phyloP scores from a whole-genome alignment of 1,140 invertebrate species.

The Babylonia areolata region DNA sequence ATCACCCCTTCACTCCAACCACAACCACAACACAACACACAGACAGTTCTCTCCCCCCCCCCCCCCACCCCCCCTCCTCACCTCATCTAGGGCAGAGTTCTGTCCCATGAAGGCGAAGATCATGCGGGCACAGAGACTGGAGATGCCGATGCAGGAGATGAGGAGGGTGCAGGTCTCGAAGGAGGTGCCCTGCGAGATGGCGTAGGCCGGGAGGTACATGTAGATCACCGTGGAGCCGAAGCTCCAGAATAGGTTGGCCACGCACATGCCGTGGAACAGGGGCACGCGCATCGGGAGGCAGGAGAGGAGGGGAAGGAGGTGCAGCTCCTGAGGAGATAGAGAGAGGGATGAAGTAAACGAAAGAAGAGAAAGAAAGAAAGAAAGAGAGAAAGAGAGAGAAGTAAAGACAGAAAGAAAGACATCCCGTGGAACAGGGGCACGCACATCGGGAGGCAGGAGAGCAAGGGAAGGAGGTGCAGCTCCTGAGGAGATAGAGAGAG shows the following conservation, averaged over 20 bases:
- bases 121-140: conserved; percentile 63
- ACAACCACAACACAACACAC: no score
- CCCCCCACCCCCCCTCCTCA: background rate
- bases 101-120: conserved; percentile 73
- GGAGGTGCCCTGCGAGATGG: conserved; percentile 62
- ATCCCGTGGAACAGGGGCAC: no score
- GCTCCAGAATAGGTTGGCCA: conserved; percentile 73
- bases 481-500: background rate
- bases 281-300: conserved; percentile 68
- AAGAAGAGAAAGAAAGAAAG: background rate
- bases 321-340: conserved; percentile 46
- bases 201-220: conserved; percentile 71
- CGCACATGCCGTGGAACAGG: conserved; percentile 69
- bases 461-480: no score
- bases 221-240: conserved; percentile 72
- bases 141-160: conserved; percentile 66
- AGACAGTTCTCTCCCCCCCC: background rate
- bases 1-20: no score
- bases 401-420: no score
- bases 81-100: conserved; percentile 67
- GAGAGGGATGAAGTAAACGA: background rate
- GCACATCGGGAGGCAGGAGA: no score
- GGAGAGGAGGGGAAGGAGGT: conserved; percentile 64
- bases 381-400: background rate
- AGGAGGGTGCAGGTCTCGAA: conserved; percentile 65